Base-by-base conservation (phyloP, 2,888 invertebrate genomes). In the Chymomyza amoena region DNA sequence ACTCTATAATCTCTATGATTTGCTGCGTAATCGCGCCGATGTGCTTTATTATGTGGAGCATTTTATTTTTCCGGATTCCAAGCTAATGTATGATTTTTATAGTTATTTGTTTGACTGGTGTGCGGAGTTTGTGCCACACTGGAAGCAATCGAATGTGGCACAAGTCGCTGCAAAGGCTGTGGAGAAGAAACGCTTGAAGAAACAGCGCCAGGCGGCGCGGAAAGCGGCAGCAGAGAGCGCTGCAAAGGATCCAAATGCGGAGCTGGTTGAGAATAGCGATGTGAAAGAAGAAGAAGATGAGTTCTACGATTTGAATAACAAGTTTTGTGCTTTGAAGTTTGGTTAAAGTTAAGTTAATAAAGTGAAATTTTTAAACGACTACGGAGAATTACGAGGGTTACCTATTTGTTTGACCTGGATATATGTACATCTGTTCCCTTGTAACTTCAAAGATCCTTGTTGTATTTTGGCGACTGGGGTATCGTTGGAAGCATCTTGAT, bases 1-100 rank as follows among this genome's bases (percentile, higher is more conserved):
- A 90, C 89, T 95, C 1, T 96, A 96, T 82, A 96, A 96, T 92
- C 91, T 95, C 32, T 94, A 94, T 69, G 90, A 91, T 36, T 94
- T 94, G 90, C 92, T 96, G 61, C 93, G 93, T 72, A 93, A 92
- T 73, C 93, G 95, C 25, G 73, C 88, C 0, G 93, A 95, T 80
- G 91, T 94, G 0, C 90, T 92, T 32, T 86, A 83, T 54, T 95
- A 94, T 85, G 87, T 95, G 1, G 90, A 92, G 45, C 90, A 93
- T 64, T 93, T 93, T 73, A 79, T 94, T 6, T 87, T 92, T 66
- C 81, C 80, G 3, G 88, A 89, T 63, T 91, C 92, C 0, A 76
- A 76, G 16, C 77, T 90, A 16, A 89, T 91, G 89, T 91, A 87
- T n/a, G 91, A 91, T 45, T 91, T 89, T 59, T 91, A 91, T 75